phyloP scores from a whole-genome alignment of 2,888 invertebrate species.

The Dryococelus australis region DNA sequence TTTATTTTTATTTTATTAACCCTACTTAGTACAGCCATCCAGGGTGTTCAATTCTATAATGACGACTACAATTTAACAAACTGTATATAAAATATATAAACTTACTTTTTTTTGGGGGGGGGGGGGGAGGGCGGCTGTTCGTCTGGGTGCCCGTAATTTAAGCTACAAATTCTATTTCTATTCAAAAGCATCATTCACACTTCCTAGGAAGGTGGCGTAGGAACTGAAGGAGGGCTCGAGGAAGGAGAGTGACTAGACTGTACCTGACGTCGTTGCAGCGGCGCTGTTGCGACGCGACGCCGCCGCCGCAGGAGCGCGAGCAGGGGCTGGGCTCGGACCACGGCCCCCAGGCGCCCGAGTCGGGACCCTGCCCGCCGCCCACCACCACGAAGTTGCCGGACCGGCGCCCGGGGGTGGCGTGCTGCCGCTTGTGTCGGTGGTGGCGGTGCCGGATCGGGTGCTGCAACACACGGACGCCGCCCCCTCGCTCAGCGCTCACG shows the following conservation, averaged over 20 bases:
- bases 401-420: conserved; percentile 66
- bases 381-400: conserved; percentile 77
- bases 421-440: conserved; percentile 72
- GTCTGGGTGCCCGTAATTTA: too few relatives aligned
- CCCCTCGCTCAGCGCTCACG: neutral
- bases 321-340: conserved; percentile 87
- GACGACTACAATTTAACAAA: too few relatives aligned
- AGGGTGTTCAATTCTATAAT: too few relatives aligned
- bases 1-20: too few relatives aligned
- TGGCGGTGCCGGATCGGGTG: conserved; percentile 40
- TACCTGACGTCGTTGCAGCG: conserved; percentile 70
- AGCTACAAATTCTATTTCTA: neutral
- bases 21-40: too few relatives aligned
- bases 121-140: too few relatives aligned
- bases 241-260: too few relatives aligned
- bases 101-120: too few relatives aligned
- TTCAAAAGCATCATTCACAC: neutral
- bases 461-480: conserved; percentile 29
- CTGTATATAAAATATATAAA: too few relatives aligned
- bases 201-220: too few relatives aligned
- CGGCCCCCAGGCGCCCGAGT: conserved; percentile 77
- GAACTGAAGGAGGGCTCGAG: neutral
- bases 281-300: conserved; percentile 85
- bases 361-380: conserved; percentile 63
- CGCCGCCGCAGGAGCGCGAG: conserved; percentile 91